phyloP scores from a whole-genome alignment of 2,113 vertebrate species.

The Sceloporus undulatus region DNA sequence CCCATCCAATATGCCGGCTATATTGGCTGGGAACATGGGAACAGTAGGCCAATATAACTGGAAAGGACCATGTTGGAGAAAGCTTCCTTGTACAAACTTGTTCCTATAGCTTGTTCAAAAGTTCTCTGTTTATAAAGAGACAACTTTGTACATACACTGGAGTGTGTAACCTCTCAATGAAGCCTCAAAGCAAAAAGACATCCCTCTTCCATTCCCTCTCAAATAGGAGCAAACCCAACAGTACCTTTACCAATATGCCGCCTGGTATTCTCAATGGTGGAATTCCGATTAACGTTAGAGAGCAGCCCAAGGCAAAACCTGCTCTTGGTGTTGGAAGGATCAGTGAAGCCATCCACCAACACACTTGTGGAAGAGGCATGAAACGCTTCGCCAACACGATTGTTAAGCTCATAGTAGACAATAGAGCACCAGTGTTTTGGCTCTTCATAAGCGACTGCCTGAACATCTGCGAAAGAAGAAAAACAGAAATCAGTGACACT shows the following conservation, averaged over 20 bases:
- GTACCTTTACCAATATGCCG: conserved; percentile 97
- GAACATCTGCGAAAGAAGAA: conserved; percentile 87
- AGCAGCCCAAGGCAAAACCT: conserved; percentile 98
- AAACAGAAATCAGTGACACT: conserved; percentile 22
- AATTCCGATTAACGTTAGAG: conserved; percentile 99
- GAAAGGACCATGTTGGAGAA: not conserved
- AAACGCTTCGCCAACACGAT: conserved; percentile 96
- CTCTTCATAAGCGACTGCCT: conserved; percentile 96
- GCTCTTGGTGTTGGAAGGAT: conserved; percentile 99
- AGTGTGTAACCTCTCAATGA: not conserved
- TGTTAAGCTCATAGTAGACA: conserved; percentile 99
- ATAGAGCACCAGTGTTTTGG: conserved; percentile 99
- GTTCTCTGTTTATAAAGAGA: not conserved
- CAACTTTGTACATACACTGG: not conserved
- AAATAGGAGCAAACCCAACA: not conserved
- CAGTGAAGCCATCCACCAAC: conserved; percentile 97
- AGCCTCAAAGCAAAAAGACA: conserved; percentile 1
- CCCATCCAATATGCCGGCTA: not conserved
- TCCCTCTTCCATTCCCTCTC: not conserved
- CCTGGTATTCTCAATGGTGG: conserved; percentile 98
- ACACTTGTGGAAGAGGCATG: conserved; percentile 97
- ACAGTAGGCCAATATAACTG: not conserved
- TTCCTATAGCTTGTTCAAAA: not conserved
- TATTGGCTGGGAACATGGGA: not conserved
- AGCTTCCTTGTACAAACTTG: not conserved